Evolutionary conservation across 2,797 vertebrate species (phyloP), one percentile per base, ranked within the genome.

Genomic region (Graptemys geographica): DNA sequence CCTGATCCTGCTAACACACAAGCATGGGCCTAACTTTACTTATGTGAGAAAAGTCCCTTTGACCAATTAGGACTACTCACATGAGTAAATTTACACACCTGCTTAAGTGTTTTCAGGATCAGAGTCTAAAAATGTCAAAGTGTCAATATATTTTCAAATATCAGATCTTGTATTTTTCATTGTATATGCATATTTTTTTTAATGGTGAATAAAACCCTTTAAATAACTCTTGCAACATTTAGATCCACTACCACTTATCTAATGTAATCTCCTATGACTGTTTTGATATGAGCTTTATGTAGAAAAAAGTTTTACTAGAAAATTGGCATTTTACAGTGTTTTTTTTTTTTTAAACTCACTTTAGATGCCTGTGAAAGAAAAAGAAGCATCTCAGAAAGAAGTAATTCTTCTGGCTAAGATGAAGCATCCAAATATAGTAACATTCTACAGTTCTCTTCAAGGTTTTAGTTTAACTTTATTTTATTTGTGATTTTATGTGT

Each of bases 401-500:
- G 99, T 98, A 21, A 94, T 93, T 37, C 98, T 99, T 92, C 97
- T 99, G 94, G 98, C 99, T 5, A 98, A 98, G 96, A 99, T 99
- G 99, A 99, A 98, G 28, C 99, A 99, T 84, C 98, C 99, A 4
- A 99, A 99, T 97, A 99, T 99, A 16, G 99, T 99, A 27, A 86
- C 98, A 23, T 99, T 99, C 98, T 98, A 98, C 89, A 80, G 91
- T 25, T 98, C 99, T 5, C 98, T 99, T 95, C 97, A 99, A 98
- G 99, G 99, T 99, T 93, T 96, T 95, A 91, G 84, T 95, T 85
- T 56, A 92, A 81, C 3, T 2, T 88, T 88, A 3, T 81, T 94
- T 94, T 80, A 59, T 85, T 59, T 93, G 51, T 85, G 74, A n/a
- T 88, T 88, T 84, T 84, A 78, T 47, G 11, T 25, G 23, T 41